phyloP scores from a whole-genome alignment of 92 coral and sea anemone genomes.

The Metridium senile region DNA sequence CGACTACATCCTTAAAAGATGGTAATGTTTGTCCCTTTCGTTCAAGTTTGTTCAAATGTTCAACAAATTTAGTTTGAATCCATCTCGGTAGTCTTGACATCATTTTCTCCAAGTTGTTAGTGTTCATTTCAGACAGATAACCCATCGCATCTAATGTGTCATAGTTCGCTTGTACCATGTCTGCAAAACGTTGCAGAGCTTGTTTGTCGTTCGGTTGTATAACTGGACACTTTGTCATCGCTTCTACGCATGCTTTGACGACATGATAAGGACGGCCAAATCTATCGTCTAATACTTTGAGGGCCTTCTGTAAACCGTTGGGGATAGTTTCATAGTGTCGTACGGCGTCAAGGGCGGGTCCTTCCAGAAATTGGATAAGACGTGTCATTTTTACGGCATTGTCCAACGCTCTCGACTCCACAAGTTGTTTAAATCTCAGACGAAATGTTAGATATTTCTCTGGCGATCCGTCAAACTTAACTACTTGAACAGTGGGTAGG shows the following conservation, averaged over 20 bases:
- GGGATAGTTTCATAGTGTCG: conserved; percentile 57
- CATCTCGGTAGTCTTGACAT: conserved; percentile 49
- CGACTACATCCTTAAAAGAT: conserved; percentile 48
- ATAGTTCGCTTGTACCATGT: conserved; percentile 50
- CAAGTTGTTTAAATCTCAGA: conserved; percentile 47
- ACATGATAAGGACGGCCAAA: conserved; percentile 55
- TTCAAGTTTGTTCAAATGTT: conserved; percentile 49
- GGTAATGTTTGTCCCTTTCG: conserved; percentile 52
- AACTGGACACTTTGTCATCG: conserved; percentile 53
- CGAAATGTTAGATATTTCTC: conserved; percentile 52
- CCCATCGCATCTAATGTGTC: conserved; percentile 49
- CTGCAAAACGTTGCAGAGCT: conserved; percentile 50
- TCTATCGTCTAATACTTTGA: conserved; percentile 50
- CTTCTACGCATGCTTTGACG: conserved; percentile 54
- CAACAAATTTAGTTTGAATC: conserved; percentile 57
- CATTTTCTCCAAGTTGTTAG: conserved; percentile 54
- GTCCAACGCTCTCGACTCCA: conserved; percentile 59
- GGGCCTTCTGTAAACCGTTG: conserved; percentile 51
- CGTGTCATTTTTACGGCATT: conserved; percentile 63
- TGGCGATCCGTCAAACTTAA: conserved; percentile 63
- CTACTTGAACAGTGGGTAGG: conserved; percentile 46
- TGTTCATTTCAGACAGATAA: conserved; percentile 59
- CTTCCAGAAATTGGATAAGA: conserved; percentile 65
- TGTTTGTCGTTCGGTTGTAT: conserved; percentile 39
- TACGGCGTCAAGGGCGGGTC: conserved; percentile 53